Conservation (phyloP, 2,888 invertebrate genomes). For the Liodrosophila aerea region DNA sequence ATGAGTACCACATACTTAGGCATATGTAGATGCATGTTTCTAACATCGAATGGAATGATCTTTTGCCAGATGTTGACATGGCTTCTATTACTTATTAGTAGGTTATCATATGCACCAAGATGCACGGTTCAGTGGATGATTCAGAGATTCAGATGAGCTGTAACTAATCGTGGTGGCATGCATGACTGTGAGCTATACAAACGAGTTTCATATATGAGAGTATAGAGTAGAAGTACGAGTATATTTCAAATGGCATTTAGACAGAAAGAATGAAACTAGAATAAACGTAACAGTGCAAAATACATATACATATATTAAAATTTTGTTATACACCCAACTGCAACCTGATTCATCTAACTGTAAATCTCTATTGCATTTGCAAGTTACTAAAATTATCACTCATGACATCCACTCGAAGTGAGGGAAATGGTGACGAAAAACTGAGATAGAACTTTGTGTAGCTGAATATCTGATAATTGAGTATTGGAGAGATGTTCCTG, state of each 20-base stretch:
- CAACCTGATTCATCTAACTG: constrained; percentile 19
- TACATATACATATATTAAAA: constrained; percentile 37
- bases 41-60: no score
- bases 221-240: constrained; percentile 31
- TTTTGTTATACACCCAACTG: constrained; percentile 30
- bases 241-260: constrained; percentile 31
- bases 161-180: constrained; percentile 49
- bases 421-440: constrained; percentile 18
- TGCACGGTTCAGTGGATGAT: constrained; percentile 40
- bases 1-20: no score
- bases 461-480: background rate
- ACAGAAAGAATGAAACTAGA: constrained; percentile 43
- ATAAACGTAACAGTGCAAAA: constrained; percentile 60
- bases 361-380: background rate
- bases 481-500: background rate
- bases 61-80: background rate
- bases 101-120: constrained; percentile 16
- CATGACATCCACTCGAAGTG: constrained; percentile 18
- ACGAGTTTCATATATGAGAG: constrained; percentile 13
- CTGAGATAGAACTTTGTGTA: background rate
- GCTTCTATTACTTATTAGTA: no score
- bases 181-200: constrained; percentile 58
- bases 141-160: constrained; percentile 12
- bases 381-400: constrained; percentile 18
- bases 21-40: no score